Evolutionary conservation across 2,113 vertebrate genomes (phyloP).

Genomic region (Atherinomorus stipes): DNA sequence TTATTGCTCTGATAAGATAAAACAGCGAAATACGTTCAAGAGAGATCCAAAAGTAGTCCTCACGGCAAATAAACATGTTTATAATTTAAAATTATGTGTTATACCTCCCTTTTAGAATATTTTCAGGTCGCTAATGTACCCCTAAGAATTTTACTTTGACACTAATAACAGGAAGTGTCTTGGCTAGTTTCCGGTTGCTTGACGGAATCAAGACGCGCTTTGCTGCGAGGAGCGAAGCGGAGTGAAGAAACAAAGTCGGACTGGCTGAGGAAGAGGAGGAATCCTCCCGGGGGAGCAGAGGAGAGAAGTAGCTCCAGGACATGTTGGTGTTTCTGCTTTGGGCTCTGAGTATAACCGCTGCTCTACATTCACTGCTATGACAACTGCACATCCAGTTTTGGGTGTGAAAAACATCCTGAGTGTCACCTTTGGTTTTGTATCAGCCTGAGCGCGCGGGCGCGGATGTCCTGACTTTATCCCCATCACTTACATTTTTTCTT

Average conservation of each 20-base stretch:
- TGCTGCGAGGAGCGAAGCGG: not conserved
- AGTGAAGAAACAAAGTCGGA: constrained; percentile 24
- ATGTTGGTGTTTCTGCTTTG: not conserved
- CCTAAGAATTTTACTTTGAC: constrained; percentile 37
- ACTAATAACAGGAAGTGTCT: not conserved
- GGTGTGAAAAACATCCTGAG: constrained; percentile 68
- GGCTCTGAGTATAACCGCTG: not conserved
- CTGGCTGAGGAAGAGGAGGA: constrained; percentile 14
- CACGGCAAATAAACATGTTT: too few relatives aligned
- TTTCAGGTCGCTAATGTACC: not conserved
- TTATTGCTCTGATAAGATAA: too few relatives aligned
- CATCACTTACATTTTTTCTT: constrained; percentile 9
- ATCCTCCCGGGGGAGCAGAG: not conserved
- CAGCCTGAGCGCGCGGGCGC: constrained; percentile 27
- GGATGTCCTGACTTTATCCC: constrained; percentile 44
- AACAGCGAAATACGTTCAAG: too few relatives aligned
- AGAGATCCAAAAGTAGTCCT: too few relatives aligned
- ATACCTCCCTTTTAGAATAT: too few relatives aligned
- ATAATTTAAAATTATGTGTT: too few relatives aligned
- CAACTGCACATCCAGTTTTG: constrained; percentile 58
- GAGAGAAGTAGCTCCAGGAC: not conserved
- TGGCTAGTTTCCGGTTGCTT: fast-evolving
- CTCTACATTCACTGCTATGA: constrained; percentile 30
- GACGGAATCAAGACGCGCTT: not conserved
- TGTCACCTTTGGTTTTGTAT: constrained; percentile 18